Evolutionary conservation across 2,797 vertebrate genomes (phyloP).

Genomic region (Hoplostethus atlanticus): DNA sequence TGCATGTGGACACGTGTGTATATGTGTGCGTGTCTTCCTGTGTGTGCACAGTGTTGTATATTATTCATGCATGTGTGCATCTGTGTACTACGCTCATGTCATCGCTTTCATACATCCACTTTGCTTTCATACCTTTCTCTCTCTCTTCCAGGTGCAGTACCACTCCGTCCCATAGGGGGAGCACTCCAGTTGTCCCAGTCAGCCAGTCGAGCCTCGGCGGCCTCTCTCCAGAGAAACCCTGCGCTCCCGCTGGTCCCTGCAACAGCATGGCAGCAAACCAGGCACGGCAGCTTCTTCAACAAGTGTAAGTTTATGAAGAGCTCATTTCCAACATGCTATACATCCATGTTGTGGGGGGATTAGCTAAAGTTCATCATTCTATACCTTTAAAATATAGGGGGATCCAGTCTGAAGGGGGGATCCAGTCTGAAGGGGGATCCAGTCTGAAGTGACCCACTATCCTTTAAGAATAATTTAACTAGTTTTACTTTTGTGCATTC

Average conservation of each 20-base stretch:
- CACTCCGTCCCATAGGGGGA: constrained; percentile 46
- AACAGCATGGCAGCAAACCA: constrained; percentile 71
- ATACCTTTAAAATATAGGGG: no score
- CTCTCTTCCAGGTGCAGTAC: constrained; percentile 56
- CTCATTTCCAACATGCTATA: neutral
- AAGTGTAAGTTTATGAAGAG: constrained; percentile 74
- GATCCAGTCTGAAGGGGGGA: no score
- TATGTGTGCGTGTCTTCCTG: no score
- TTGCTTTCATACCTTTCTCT: neutral
- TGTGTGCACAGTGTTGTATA: neutral
- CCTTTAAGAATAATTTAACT: no score
- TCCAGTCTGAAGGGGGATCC: no score
- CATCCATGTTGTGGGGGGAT: no score
- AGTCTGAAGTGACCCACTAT: no score
- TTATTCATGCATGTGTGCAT: neutral
- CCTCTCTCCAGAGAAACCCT: constrained; percentile 44
- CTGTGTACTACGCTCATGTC: neutral
- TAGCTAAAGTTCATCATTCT: no score
- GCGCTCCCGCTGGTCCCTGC: constrained; percentile 28
- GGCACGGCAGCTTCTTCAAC: constrained; percentile 85
- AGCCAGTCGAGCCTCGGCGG: constrained; percentile 29
- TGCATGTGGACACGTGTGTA: neutral
- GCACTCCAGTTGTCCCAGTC: constrained; percentile 48
- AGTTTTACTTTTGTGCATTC: no score
- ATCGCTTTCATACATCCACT: neutral